Base-by-base conservation (phyloP, 2,888 invertebrate species). In the Argyresthia albistria region DNA sequence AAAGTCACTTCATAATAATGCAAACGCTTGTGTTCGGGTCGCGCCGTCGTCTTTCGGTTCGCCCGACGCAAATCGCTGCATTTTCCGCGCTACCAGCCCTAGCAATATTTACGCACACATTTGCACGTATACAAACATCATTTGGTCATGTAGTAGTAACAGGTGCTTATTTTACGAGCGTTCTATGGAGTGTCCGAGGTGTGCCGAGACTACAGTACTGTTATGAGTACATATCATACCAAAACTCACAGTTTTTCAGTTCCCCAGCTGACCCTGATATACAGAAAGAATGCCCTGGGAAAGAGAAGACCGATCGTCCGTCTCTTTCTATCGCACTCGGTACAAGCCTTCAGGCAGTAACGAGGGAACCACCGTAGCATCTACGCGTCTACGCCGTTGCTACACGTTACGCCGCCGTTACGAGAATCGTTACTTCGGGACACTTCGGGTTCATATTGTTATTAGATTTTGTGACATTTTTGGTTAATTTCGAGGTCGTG, bases 251-350 rank as follows among this genome's bases (percentile, higher is more conserved):
- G 14, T 12, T 48, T 48, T 48, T 37, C 37, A 48, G 48, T 35
- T 45, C 9, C 35, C 48, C 36, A 3, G 16, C 45, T 48, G 48
- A 48, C 48, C 43, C 50, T 50, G 42, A 50, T 43, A 14, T 42
- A 16, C 42, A 50, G 25, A 35, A 50, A 50, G 42, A 50, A 50
- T 50, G 43, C 8, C 25, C 42, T 43, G 43, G 11, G 50, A 50
- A 11, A 15, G 50, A 50, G 43, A 42, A 4, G 12, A 10, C 42
- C 42, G 1, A 35, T 9, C 42, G 0, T 25, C 42, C 35, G n/a
- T 50, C 43, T 42, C 50, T n/a, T 25, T 50, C 50, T 25, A 25
- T 50, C 8, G 25, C 43, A 6, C 25, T 25, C 25, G 6, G 25
- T 25, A 25, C 25, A 42, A 43, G 50, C 42, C 11, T n/a, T 10